Evolutionary conservation across 2,113 vertebrate genomes (phyloP), one percentile per base, ranked within the genome.

Genomic region (Drymodes brunneopygia): DNA sequence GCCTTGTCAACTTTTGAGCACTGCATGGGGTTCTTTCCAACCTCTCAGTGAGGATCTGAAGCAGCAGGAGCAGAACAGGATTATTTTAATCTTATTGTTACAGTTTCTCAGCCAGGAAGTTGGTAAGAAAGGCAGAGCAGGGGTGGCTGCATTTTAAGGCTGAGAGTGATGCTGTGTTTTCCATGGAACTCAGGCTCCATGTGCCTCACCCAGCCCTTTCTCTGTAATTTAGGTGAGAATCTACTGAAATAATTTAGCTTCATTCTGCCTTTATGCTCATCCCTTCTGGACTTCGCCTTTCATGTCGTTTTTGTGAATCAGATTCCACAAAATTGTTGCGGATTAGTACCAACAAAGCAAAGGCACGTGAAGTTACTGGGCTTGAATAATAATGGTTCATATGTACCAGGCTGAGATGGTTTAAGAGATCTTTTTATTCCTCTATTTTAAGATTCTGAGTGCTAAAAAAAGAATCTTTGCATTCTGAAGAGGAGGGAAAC

Each of bases 41-140:
- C 15, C 67, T 90, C 54, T 54, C 3, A 1, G 35, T 4, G 38
- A 91, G 81, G 48, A 82, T 23, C 53, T 69, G 78, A n/a, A 91
- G 70, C 4, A 71, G 66, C 81, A 80, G 84, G 28, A 79, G 10
- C 38, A 89, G 36, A 85, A 69, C 23, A 22, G 73, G 93, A 85
- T 91, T 94, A 60, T 84, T 31, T 79, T 92, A 90, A 96, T 94
- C 81, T 54, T 8, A 14, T 78, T 94, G 74, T 71, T 87, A 48
- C 9, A 54, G 61, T 82, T 87, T 72, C 84, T 87, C 78, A 61
- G 11, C 27, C 4, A 75, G 42, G 20, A 74, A 66, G 77, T 28
- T 50, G 64, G 65, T 84, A 3, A 61, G 25, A n/a, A 86, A 84
- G 65, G 57, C 36, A 42, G 44, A 44, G 36, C 11, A 44, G 36